A percentile compares a stretch with the other conserved stretches of the same genome.
Evolutionary conservation across 1,140 invertebrate species (phyloP).

Genomic region (Plectrocnemia conspersa): DNA sequence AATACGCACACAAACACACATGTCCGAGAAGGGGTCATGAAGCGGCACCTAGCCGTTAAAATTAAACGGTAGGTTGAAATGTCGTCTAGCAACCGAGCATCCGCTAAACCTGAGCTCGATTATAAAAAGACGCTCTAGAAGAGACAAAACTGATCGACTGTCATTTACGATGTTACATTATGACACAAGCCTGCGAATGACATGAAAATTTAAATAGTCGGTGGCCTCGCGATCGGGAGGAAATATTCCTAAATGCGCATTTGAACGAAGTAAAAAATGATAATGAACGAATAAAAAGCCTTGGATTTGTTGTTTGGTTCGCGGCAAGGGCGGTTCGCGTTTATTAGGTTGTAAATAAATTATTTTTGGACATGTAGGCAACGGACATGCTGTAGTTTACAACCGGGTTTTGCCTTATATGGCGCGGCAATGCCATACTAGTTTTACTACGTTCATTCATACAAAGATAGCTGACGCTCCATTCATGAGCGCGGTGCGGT

Average conservation of each 20-base stretch:
- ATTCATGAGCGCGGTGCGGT: constrained; percentile 13
- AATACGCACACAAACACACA: too few relatives aligned
- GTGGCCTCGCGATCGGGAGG: background rate
- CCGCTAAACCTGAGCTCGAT: constrained; percentile 22
- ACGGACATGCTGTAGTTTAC: background rate
- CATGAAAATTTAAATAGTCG: background rate
- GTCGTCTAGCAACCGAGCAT: constrained; percentile 31
- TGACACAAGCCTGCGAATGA: background rate
- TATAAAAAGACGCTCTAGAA: background rate
- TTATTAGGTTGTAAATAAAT: constrained; percentile 16
- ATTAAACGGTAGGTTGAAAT: constrained; percentile 33
- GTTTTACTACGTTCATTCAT: constrained; percentile 21
- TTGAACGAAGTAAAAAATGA: constrained; percentile 6
- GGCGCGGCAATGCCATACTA: constrained; percentile 7
- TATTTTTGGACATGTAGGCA: constrained; percentile 14
- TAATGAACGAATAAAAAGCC: constrained; percentile 6
- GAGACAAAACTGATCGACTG: too few relatives aligned
- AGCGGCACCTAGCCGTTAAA: constrained; percentile 11
- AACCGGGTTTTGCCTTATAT: constrained; percentile 1
- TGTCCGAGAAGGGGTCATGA: background rate
- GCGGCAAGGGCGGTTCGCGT: too few relatives aligned
- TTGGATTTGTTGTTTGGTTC: too few relatives aligned
- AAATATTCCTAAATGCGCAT: background rate
- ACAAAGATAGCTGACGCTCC: constrained; percentile 7
- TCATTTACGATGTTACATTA: too few relatives aligned